These are phyloP conservation scores for Tholera decimalis DNA, from an alignment of 2,888 invertebrate genomes.

Conservation along the genomic window DNA sequence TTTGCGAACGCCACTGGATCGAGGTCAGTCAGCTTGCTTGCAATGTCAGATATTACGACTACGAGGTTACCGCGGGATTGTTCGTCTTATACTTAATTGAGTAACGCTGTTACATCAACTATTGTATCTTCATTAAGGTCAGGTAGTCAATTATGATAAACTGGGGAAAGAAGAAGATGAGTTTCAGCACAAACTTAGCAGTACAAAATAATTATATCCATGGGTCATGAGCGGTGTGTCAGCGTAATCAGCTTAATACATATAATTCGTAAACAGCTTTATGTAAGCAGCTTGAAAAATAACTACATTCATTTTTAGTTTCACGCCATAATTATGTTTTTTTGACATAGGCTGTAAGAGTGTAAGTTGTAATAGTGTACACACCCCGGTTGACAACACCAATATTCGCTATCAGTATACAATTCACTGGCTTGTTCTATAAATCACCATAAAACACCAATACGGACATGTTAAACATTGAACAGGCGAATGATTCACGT, in stretches of 20 bases:
- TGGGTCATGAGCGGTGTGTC: too few species aligned
- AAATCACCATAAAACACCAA: constrained; percentile 44
- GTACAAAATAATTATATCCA: too few species aligned
- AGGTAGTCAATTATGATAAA: background rate
- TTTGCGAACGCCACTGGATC: constrained; percentile 24
- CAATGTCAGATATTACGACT: constrained; percentile 15
- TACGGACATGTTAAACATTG: constrained; percentile 45
- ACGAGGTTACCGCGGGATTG: constrained; percentile 13
- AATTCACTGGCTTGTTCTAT: constrained; percentile 41
- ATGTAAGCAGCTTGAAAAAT: too few species aligned
- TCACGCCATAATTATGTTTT: too few species aligned
- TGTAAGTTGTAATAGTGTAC: background rate
- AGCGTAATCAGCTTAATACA: too few species aligned
- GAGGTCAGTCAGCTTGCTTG: constrained; percentile 20
- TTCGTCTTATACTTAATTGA: constrained; percentile 7
- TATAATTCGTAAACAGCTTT: too few species aligned
- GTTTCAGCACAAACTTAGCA: background rate
- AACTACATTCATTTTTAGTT: too few species aligned
- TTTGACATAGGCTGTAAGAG: too few species aligned
- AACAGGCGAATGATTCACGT: constrained; percentile 30
- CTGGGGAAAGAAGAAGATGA: too few species aligned
- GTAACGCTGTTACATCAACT: background rate
- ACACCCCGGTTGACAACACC: background rate
- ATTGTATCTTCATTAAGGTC: constrained; percentile 2
- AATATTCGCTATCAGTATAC: constrained; percentile 12